phyloP scores from a whole-genome alignment of 2,113 vertebrate species.

The Bagarius yarrelli region DNA sequence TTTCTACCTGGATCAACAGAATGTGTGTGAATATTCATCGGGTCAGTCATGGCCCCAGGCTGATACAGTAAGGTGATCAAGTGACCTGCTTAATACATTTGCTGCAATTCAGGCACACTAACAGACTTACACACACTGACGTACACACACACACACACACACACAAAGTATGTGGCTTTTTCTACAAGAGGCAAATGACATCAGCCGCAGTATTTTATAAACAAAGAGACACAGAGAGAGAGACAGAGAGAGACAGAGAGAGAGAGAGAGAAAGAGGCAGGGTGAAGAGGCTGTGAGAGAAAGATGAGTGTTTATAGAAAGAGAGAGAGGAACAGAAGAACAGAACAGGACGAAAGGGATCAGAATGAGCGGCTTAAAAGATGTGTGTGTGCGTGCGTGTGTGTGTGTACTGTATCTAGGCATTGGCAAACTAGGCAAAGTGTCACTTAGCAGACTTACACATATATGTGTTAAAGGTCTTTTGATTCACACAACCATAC shows the following conservation, averaged over 20 bases:
- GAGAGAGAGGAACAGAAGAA: background rate
- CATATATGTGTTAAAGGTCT: background rate
- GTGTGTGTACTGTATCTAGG: background rate
- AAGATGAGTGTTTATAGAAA: background rate
- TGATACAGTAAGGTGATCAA: conserved; percentile 31
- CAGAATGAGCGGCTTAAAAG: background rate
- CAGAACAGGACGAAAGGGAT: background rate
- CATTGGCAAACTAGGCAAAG: background rate
- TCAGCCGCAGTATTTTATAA: conserved; percentile 38
- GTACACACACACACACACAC: conserved; percentile 1
- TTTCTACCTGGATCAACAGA: background rate
- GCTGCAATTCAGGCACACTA: conserved; percentile 1
- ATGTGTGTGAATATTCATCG: conserved; percentile 30
- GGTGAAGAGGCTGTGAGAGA: background rate
- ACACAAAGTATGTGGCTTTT: background rate
- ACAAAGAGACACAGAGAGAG: background rate
- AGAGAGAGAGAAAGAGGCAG: background rate
- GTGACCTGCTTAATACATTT: conserved; percentile 37
- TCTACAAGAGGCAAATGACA: conserved; percentile 25
- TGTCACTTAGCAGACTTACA: background rate
- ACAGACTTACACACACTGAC: background rate
- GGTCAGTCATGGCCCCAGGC: conserved; percentile 24
- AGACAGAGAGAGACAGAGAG: background rate
- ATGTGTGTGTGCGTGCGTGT: conserved; percentile 8
- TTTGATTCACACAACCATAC: background rate